These are phyloP conservation scores for Aphis craccivora DNA, from an alignment of 1,140 invertebrate species.

Conservation along the genomic window DNA sequence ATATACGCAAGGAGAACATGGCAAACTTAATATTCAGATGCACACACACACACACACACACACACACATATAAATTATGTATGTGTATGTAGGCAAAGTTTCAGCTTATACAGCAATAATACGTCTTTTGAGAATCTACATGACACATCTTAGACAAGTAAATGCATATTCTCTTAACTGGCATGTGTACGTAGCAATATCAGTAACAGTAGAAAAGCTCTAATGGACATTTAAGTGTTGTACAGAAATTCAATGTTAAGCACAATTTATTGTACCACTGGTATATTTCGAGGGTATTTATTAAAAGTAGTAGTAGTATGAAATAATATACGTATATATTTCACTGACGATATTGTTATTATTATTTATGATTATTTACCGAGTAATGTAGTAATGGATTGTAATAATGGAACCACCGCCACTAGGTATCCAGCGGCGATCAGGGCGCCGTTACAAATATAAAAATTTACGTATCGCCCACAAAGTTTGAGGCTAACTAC, in stretches of 20 bases:
- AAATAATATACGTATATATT: not conserved
- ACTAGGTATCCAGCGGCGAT: slow-evolving; percentile 8
- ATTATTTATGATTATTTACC: slow-evolving; percentile 18
- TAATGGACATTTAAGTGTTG: slow-evolving; percentile 18
- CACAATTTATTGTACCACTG: not conserved
- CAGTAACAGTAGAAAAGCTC: not conserved
- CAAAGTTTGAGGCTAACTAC: not conserved
- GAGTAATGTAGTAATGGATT: slow-evolving; percentile 34
- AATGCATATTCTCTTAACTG: not conserved
- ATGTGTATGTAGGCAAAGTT: not conserved
- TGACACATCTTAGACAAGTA: not conserved
- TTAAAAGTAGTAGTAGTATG: not conserved
- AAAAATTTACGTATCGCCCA: not conserved
- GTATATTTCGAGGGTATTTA: not conserved
- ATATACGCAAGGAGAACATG: not conserved
- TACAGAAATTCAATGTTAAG: slow-evolving; percentile 17
- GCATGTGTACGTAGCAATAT: not conserved
- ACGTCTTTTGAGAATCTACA: not conserved
- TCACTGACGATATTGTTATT: not conserved
- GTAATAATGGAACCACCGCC: slow-evolving; percentile 6
- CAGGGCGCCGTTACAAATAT: not conserved
- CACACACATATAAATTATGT: not conserved
- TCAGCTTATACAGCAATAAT: not conserved
- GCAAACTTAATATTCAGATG: not conserved
- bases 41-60: too few relatives aligned